A percentile compares a stretch with the other conserved stretches of the same genome.
Evolutionary conservation across 2,888 invertebrate genomes (phyloP).

Genomic region (Priocnemis perturbator): DNA sequence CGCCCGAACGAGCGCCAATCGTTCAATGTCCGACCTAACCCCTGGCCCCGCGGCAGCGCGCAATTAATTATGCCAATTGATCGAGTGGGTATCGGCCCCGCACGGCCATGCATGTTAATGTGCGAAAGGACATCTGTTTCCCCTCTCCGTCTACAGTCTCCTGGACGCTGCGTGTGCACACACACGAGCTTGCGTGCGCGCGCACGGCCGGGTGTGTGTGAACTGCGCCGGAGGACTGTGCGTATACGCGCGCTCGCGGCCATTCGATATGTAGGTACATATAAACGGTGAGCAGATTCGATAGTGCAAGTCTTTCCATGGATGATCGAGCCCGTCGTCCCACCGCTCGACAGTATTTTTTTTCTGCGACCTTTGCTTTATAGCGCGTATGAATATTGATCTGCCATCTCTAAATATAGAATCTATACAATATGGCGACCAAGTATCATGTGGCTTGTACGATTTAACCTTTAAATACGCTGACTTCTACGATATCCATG

Average conservation of each 20-base stretch:
- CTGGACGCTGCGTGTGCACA: no score
- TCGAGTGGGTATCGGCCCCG: slow-evolving; percentile 58
- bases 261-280: neutral
- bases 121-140: slow-evolving; percentile 63
- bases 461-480: slow-evolving; percentile 8
- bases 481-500: neutral
- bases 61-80: slow-evolving; percentile 69
- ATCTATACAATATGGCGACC: neutral
- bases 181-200: neutral
- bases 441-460: neutral
- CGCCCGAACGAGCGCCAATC: slow-evolving; percentile 42
- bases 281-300: neutral
- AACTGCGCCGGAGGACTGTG: neutral
- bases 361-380: no score
- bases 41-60: slow-evolving; percentile 40
- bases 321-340: no score
- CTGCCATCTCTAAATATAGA: neutral
- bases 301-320: no score
- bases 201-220: neutral
- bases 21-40: slow-evolving; percentile 39
- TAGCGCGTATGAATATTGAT: slow-evolving; percentile 15
- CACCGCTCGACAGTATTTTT: no score
- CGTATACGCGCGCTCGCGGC: neutral
- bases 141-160: slow-evolving; percentile 23
- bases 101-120: slow-evolving; percentile 62